Evolutionary conservation across 2,113 vertebrate species (phyloP), one percentile per base, ranked within the genome.

Genomic region (Rhinopomastus cyanomelas): DNA sequence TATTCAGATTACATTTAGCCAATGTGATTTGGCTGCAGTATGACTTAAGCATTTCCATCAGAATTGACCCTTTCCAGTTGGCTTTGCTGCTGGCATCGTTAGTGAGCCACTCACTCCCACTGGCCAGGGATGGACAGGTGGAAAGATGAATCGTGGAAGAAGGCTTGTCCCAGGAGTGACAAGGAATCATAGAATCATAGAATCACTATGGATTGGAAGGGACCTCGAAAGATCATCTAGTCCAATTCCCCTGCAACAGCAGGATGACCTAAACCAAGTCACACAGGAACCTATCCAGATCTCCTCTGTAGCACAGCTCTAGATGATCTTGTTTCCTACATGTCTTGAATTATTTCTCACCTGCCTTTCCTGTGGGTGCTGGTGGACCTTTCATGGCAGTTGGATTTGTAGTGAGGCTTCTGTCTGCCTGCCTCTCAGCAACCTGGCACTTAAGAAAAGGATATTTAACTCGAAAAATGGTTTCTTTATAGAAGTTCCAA

Each of bases 391-490:
- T 71, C 32, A 5, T 27, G 37, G 53, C 53, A 60, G 4, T 59
- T 34, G 44, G 25, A 39, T 90, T 73, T 56, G 21, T 61, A 48
- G 52, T 9, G 30, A 78, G 36, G 27, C 39, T 81, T 86, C 59
- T 42, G 20, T 66, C 60, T 83, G 44, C 57, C 46, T 77, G 48
- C 25, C 62, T 39, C 15, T 22, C 72, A 94, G 76, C 64, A 73
- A n/a, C n/a, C 60, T 89, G 34, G n/a, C 52, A 44, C 68, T 92
- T 87, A 79, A 59, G n/a, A 69, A 87, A 29, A 34, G 29, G 12
- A 60, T 91, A 55, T 92, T 93, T 90, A 85, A 87, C 67, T 91
- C 87, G 68, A 93, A 81, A 91, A 87, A 74, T 44, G 30, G 32
- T 77, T 82, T 89, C 37, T 91, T 92, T 80, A 78, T 66, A 49